Evolutionary conservation across 1,140 invertebrate genomes (phyloP).

Genomic region (Prorops nasuta): DNA sequence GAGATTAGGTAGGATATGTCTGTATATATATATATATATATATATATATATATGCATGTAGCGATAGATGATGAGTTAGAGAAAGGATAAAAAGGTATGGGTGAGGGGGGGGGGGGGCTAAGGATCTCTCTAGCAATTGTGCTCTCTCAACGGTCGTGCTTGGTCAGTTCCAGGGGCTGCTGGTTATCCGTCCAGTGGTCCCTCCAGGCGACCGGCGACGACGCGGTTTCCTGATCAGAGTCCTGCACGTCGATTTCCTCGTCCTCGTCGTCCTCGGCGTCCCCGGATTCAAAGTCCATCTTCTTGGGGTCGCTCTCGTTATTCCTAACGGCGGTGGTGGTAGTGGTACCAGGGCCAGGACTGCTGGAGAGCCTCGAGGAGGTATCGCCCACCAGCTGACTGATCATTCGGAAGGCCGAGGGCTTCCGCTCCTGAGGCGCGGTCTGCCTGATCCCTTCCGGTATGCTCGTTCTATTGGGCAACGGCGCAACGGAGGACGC

Average conservation of each 20-base stretch:
- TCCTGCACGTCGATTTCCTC: slow-evolving; percentile 74
- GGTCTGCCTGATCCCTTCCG: not conserved
- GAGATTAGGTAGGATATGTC: no score
- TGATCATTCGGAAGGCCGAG: slow-evolving; percentile 52
- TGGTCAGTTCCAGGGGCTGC: slow-evolving; percentile 53
- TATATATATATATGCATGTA: no score
- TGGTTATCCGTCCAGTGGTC: slow-evolving; percentile 53
- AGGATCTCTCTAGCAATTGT: not conserved
- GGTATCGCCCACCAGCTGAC: slow-evolving; percentile 44
- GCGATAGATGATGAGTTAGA: no score
- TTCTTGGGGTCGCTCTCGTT: slow-evolving; percentile 23
- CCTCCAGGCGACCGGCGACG: slow-evolving; percentile 36
- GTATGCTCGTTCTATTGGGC: slow-evolving; percentile 6
- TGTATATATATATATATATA: no score
- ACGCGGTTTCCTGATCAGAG: slow-evolving; percentile 56
- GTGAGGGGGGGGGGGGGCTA: no score
- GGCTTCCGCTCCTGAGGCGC: slow-evolving; percentile 37
- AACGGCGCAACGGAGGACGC: slow-evolving; percentile 45
- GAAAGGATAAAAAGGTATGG: no score
- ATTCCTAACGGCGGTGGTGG: slow-evolving; percentile 35
- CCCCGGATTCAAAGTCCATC: slow-evolving; percentile 51
- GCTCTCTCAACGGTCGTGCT: slow-evolving; percentile 48
- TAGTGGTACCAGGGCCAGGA: slow-evolving; percentile 39
- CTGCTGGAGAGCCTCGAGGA: slow-evolving; percentile 55
- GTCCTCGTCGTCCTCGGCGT: slow-evolving; percentile 58